phyloP scores from a whole-genome alignment of 2,113 vertebrate species.

The Ophiodon elongatus region DNA sequence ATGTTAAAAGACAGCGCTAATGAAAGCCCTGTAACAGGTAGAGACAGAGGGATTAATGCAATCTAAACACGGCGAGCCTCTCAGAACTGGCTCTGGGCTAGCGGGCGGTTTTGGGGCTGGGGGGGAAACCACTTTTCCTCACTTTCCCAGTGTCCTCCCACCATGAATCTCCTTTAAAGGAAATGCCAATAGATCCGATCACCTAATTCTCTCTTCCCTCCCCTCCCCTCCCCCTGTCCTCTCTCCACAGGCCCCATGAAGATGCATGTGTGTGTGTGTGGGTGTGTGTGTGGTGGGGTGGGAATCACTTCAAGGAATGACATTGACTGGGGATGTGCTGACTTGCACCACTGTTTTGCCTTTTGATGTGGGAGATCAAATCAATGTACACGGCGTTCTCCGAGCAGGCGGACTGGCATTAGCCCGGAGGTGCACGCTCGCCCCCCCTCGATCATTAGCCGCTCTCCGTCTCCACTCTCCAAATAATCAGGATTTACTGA shows the following conservation, averaged over 20 bases:
- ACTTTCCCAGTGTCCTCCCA: constrained; percentile 86
- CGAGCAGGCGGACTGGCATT: constrained; percentile 97
- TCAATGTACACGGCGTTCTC: constrained; percentile 95
- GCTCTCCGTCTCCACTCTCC: constrained; percentile 73
- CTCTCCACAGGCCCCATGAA: constrained; percentile 83
- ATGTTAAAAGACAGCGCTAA: constrained; percentile 86
- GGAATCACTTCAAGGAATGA: constrained; percentile 97
- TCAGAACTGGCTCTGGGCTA: constrained; percentile 58
- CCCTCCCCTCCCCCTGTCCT: constrained; percentile 62
- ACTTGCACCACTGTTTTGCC: constrained; percentile 98
- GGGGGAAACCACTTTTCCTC: constrained; percentile 71
- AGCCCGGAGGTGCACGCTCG: constrained; percentile 84
- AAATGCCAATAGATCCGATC: constrained; percentile 98
- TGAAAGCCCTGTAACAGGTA: constrained; percentile 84
- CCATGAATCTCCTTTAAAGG: constrained; percentile 96
- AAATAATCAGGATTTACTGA: constrained; percentile 81
- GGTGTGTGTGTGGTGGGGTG: constrained; percentile 35
- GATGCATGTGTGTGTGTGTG: constrained; percentile 80
- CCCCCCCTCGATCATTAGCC: constrained; percentile 83
- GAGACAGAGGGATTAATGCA: constrained; percentile 83
- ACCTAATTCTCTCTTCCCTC: constrained; percentile 92
- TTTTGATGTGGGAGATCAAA: constrained; percentile 99
- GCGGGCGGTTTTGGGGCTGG: constrained; percentile 62
- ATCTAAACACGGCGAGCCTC: constrained; percentile 76
- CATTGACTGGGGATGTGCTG: constrained; percentile 99